A percentile compares a stretch with the other conserved stretches of the same genome.
Evolutionary conservation across 2,888 invertebrate genomes (phyloP).

Genomic region (Athripsodes cinereus): DNA sequence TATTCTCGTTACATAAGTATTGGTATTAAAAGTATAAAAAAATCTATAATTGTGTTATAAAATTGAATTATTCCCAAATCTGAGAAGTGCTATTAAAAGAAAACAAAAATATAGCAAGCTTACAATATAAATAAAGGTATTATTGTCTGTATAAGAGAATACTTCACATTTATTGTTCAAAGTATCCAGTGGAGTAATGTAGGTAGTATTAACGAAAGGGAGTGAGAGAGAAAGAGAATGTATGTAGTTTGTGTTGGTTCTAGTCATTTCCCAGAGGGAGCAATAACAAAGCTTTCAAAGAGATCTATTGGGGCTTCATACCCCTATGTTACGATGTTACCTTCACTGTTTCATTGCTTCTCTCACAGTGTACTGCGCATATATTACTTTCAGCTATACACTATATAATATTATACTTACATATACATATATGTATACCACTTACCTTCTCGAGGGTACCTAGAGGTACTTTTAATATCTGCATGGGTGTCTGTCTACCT

Average conservation of each 20-base stretch:
- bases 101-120: conserved; percentile 9
- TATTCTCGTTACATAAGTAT: no score
- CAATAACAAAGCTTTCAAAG: conserved; percentile 28
- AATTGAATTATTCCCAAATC: no score
- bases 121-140: conserved; percentile 7
- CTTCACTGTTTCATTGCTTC: conserved; percentile 25
- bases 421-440: neutral
- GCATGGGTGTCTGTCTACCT: no score
- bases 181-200: conserved; percentile 1
- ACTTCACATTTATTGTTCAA: conserved; percentile 16
- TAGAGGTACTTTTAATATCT: neutral
- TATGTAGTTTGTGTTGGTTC: conserved; percentile 18
- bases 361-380: conserved; percentile 24
- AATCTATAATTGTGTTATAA: neutral
- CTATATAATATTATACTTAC: neutral
- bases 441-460: neutral
- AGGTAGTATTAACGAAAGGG: neutral
- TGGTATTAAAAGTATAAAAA: no score
- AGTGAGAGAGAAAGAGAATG: neutral
- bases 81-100: neutral
- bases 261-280: conserved; percentile 24
- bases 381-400: conserved; percentile 21
- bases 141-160: conserved; percentile 4
- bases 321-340: conserved; percentile 20
- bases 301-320: conserved; percentile 26